These are phyloP conservation scores for Phocoena sinus DNA, from an alignment of 2,113 vertebrate species.

Conservation along the genomic window DNA sequence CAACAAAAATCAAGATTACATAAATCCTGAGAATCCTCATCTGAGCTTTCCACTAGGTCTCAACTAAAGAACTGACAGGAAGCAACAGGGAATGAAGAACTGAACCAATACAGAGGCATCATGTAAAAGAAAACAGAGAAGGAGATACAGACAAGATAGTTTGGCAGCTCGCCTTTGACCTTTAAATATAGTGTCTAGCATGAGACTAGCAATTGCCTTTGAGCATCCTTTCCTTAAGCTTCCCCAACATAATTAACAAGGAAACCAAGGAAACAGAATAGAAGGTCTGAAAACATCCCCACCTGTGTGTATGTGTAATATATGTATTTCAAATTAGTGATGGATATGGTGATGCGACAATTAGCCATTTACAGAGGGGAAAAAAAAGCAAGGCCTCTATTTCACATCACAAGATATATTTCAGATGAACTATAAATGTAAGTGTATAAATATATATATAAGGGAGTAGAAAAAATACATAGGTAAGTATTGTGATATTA, in stretches of 20 bases:
- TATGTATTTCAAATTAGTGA: not conserved
- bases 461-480: not conserved
- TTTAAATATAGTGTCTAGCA: not conserved
- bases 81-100: not conserved
- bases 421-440: not conserved
- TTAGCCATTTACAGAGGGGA: not conserved
- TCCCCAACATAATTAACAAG: not conserved
- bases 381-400: not conserved
- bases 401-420: not conserved
- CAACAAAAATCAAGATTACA: not conserved
- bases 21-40: not conserved
- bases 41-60: not conserved
- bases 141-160: not conserved
- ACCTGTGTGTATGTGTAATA: not conserved
- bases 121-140: not conserved
- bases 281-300: not conserved
- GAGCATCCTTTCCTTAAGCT: not conserved
- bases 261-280: not conserved
- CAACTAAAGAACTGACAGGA: not conserved
- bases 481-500: not conserved
- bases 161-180: not conserved
- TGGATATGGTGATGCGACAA: not conserved
- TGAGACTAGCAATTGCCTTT: not conserved
- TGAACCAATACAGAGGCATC: not conserved
- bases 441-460: not conserved